Base-by-base conservation (phyloP, 2,888 invertebrate genomes). In the Diarsia brunnea region DNA sequence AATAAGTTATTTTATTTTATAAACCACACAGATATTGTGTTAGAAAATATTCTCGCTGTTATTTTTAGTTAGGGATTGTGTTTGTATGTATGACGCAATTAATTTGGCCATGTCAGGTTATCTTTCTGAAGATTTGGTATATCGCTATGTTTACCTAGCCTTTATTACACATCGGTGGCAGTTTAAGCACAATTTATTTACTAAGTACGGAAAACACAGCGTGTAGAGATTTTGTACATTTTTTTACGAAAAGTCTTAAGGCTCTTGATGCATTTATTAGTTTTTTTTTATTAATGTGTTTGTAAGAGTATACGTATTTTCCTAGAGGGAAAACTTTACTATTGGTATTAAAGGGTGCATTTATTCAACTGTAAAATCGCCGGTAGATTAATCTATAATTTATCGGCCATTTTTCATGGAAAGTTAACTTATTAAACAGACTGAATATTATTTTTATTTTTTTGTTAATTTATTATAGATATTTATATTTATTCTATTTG, bases 331-430 rank as follows among this genome's bases (percentile, higher is more conserved):
- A 73, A 72, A 75, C 63, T 74, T 83, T 75, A 79, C 79, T 85
- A 87, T 89, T 87, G 87, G 89, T 90, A 78, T 85, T 87, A 89
- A 85, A 86, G 89, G 89, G 87, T 89, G 84, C 84, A 87, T 79
- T 84, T 87, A 87, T 81, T 81, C 55, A 76, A 90, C 91, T 93
- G 94, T 91, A 95, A 95, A 95, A 94, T 95, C 79, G 95, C 93
- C 95, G 93, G 89, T 82, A 91, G 93, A 93, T 92, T 88, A 31
- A 61, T 58, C 16, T 63, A 8, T 72, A 79, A 93, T 94, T 94
- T 93, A 31, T 91, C 93, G 95, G 93, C 95, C 90, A 95, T 95
- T 95, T 95, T 95, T 90, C 91, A 90, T 90, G 87, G 84, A 75
- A 82, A 75, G 78, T 88, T 83, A 84, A 87, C 84, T 86, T 88